Evolutionary conservation across 2,888 invertebrate genomes (phyloP).

Genomic region (Cephonodes hylas): DNA sequence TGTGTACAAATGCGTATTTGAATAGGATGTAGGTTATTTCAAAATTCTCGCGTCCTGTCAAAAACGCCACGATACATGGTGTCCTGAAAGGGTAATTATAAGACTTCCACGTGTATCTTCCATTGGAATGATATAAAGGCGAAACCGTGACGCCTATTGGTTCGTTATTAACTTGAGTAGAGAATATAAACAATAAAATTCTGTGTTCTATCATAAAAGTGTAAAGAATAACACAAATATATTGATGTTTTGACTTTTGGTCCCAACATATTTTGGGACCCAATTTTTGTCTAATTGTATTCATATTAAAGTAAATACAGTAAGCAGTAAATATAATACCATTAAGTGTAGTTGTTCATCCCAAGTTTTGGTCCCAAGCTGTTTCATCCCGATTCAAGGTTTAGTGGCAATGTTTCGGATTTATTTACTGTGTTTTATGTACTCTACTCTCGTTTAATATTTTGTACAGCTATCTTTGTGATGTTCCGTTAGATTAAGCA

Average conservation of each 20-base stretch:
- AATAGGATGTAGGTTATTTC: no score
- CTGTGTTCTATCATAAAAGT: not conserved
- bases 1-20: no score
- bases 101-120: constrained; percentile 3
- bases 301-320: not conserved
- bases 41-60: not conserved
- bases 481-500: constrained; percentile 18
- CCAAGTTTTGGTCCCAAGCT: not conserved
- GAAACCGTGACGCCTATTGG: not conserved
- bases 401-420: not conserved
- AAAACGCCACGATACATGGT: not conserved
- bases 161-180: not conserved
- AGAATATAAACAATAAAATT: not conserved
- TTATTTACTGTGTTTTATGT: not conserved
- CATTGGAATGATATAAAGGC: not conserved
- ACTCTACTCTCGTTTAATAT: not conserved
- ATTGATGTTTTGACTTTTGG: not conserved
- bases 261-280: not conserved
- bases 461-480: not conserved
- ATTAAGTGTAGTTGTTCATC: not conserved
- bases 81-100: not conserved
- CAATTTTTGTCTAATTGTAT: not conserved
- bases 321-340: not conserved
- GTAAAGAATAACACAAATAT: not conserved
- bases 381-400: not conserved